A percentile compares a stretch with the other conserved stretches of the same genome.
Evolutionary conservation across 2,888 invertebrate genomes (phyloP).

Genomic region (Eupithecia tripunctaria): DNA sequence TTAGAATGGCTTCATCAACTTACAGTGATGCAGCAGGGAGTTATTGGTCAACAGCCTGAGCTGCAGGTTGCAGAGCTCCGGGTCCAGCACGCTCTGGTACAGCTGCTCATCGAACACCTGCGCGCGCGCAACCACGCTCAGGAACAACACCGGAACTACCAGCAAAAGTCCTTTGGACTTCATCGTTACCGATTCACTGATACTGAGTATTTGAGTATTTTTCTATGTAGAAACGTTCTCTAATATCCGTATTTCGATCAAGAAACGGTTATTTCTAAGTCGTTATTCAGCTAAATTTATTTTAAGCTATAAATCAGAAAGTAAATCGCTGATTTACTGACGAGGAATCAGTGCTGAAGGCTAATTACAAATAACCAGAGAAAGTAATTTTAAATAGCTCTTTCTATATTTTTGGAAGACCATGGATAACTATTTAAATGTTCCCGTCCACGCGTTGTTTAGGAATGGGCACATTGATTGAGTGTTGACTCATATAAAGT

Average conservation of each 20-base stretch:
- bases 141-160: slow-evolving; percentile 13
- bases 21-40: slow-evolving; percentile 49
- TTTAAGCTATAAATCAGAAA: neutral
- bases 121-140: slow-evolving; percentile 5
- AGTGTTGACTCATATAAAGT: slow-evolving; percentile 35
- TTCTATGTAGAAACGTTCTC: neutral
- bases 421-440: neutral
- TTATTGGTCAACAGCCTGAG: slow-evolving; percentile 46
- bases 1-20: slow-evolving; percentile 41
- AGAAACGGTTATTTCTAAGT: neutral
- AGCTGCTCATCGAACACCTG: slow-evolving; percentile 54
- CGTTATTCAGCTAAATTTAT: too few relatives aligned
- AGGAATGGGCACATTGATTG: neutral
- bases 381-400: neutral
- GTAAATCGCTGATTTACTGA: neutral
- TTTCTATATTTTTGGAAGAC: neutral
- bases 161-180: slow-evolving; percentile 24
- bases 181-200: slow-evolving; percentile 17
- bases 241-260: neutral
- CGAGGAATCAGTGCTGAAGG: neutral
- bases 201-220: neutral
- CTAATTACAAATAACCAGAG: neutral
- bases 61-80: slow-evolving; percentile 53
- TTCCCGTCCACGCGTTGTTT: neutral
- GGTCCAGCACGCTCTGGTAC: slow-evolving; percentile 58